Conservation (phyloP, 37 sponge, comb jelly and placozoan genomes). For the Petrosia ficiformis region DNA sequence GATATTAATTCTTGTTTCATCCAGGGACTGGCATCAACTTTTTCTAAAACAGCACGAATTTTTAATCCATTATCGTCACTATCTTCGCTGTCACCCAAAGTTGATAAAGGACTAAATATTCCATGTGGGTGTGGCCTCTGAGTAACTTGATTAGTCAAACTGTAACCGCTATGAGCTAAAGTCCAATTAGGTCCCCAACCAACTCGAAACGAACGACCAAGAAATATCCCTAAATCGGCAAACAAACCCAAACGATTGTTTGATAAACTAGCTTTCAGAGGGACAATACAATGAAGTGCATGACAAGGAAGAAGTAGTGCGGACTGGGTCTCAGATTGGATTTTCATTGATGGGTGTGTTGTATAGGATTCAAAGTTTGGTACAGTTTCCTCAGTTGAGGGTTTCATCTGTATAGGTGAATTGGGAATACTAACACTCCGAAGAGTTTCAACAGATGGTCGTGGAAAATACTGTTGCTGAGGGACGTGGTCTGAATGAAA, state of each 20-base stretch:
- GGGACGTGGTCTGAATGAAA: background rate
- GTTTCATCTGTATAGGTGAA: background rate
- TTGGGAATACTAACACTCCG: background rate
- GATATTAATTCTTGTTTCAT: too few species aligned
- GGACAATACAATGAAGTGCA: background rate
- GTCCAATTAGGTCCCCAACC: conserved; percentile 94
- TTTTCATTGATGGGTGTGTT: background rate
- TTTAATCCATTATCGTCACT: background rate
- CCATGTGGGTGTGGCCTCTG: background rate
- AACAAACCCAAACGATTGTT: background rate
- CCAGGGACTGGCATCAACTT: conserved; percentile 7
- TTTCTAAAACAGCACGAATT: background rate
- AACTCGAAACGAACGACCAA: conserved; percentile 77
- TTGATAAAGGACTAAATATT: background rate
- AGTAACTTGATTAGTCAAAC: background rate
- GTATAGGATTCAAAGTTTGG: background rate
- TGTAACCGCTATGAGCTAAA: conserved; percentile 65
- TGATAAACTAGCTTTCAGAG: background rate
- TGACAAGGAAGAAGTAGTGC: conserved; percentile 19
- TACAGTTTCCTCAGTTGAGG: background rate
- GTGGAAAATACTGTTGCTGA: background rate
- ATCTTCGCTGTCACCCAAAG: background rate
- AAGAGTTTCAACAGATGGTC: background rate
- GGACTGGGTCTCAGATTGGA: conserved; percentile 20
- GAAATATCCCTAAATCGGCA: conserved; percentile 28